Conservation (phyloP, 2,888 invertebrate species). For the Ecliptopera silaceata region DNA sequence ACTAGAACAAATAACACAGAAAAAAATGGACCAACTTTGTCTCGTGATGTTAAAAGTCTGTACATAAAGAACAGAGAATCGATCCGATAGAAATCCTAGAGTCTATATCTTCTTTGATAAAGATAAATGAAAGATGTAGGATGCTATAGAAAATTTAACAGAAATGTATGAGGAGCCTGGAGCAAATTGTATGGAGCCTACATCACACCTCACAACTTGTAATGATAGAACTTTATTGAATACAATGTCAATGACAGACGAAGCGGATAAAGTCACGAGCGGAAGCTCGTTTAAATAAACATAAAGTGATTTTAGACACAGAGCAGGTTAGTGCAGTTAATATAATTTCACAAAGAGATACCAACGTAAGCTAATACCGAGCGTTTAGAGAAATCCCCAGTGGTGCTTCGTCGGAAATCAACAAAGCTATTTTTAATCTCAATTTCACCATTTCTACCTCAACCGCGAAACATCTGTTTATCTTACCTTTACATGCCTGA, state of each 20-base stretch:
- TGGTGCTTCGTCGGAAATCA: conserved; percentile 16
- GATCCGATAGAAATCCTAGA: no score
- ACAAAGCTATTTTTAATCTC: conserved; percentile 30
- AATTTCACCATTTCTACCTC: conserved; percentile 24
- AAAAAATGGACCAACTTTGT: neutral
- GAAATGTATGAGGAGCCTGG: no score
- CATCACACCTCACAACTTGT: no score
- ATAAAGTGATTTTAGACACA: no score
- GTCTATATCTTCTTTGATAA: no score
- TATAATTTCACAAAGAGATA: conserved; percentile 4
- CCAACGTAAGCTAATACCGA: neutral
- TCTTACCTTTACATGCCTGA: conserved; percentile 23
- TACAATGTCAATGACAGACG: no score
- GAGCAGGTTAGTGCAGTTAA: neutral
- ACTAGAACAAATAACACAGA: neutral
- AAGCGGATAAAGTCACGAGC: no score
- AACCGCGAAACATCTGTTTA: conserved; percentile 20
- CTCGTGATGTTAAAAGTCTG: neutral
- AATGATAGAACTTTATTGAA: no score
- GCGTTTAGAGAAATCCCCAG: neutral
- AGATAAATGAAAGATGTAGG: no score
- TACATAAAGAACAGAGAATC: neutral
- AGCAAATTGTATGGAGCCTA: no score
- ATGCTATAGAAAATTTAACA: no score
- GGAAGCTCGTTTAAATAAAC: no score